Base-by-base conservation (phyloP, 2,113 vertebrate species). In the Pteronura brasiliensis region DNA sequence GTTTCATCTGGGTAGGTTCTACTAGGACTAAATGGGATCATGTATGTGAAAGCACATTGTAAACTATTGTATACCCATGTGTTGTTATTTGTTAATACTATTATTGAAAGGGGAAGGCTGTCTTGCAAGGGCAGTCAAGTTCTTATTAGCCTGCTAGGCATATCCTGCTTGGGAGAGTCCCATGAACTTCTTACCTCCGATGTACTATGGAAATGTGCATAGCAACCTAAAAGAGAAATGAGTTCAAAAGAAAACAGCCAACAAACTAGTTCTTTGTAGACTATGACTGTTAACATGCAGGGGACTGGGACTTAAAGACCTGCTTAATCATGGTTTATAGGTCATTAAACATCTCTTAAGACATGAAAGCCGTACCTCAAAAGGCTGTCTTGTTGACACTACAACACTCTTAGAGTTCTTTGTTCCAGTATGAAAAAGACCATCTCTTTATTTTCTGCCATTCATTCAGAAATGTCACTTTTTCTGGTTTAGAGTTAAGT, bases 391-490 rank as follows among this genome's bases (percentile, higher is more conserved):
- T 77, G 17, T 29, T 8, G 31, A 84, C 31, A 59, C 31, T 25
- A 2, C 6, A 67, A 29, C 77, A 88, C 90, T 81, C n/a, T 83
- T 93, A 49, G 14, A 72, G 44, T 90, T 20, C 29, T 83, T 49
- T 65, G 59, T 77, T 61, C 74, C 86, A 79, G 59, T 76, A 76
- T 77, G 74, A 87, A 96, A 95, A 92, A 77, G 85, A 29, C 21
- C 13, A 61, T 57, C 20, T 77, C 6, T 57, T 1, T 65, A 34
- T 71, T 87, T 90, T 69, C 67, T 93, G 85, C 65, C 76, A 11
- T 76, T 91, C 3, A 86, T 10, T 52, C 93, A n/a, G 36, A 96
- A 97, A 95, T 67, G 4, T 27, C 84, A 88, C 29, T 97, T 77
- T 95, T 83, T 29, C 59, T 92, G 27, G 59, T 89, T 89, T 69